phyloP scores from a whole-genome alignment of 2,888 invertebrate genomes.

The Meiosimyza decipiens region DNA sequence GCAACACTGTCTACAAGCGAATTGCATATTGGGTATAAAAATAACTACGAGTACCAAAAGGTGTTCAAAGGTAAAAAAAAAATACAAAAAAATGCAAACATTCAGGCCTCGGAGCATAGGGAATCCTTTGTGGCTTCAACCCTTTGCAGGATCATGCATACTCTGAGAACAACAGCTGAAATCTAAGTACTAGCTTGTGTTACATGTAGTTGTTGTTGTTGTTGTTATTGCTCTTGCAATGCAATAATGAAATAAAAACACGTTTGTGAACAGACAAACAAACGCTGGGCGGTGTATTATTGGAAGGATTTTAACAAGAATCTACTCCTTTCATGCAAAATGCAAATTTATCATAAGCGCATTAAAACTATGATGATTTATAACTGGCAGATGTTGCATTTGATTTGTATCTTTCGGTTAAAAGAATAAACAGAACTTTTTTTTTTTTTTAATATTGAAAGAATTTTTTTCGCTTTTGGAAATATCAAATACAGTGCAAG shows the following conservation, averaged over 20 bases:
- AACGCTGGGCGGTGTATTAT: background rate
- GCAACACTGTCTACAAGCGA: too few species aligned
- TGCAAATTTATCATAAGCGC: constrained; percentile 53
- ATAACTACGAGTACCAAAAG: constrained; percentile 14
- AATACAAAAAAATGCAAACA: background rate
- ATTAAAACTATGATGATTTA: too few species aligned
- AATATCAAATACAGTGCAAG: too few species aligned
- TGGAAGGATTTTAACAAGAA: too few species aligned
- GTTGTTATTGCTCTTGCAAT: too few species aligned
- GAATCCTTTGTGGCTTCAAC: constrained; percentile 8
- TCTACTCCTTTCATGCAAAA: constrained; percentile 52
- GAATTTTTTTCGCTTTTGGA: too few species aligned
- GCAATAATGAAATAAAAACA: too few species aligned
- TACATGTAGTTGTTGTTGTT: too few species aligned
- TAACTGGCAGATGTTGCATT: too few species aligned
- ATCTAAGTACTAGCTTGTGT: constrained; percentile 35
- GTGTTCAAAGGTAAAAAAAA: background rate
- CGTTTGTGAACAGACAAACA: background rate
- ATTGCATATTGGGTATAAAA: background rate
- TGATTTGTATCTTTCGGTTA: too few species aligned
- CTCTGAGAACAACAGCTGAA: constrained; percentile 5
- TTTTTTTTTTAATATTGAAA: too few species aligned
- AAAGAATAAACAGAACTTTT: too few species aligned
- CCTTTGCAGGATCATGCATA: background rate
- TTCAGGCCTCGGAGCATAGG: background rate